Evolutionary conservation across 2,888 invertebrate species (phyloP), one percentile per base, ranked within the genome.

Genomic region (Thereva nobilitata): DNA sequence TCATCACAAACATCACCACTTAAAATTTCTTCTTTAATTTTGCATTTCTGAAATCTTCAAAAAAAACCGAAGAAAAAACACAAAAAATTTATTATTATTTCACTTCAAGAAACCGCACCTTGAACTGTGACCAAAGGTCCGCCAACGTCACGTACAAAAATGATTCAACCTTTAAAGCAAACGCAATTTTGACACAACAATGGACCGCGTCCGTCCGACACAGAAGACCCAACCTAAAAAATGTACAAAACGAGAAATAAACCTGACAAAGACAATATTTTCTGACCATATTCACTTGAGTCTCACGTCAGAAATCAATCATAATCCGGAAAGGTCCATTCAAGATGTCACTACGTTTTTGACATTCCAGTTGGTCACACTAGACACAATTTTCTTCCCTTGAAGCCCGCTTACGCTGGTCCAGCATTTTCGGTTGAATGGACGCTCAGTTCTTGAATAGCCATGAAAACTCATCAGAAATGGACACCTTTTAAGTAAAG

Each of bases 261-360:
- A 50, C 59, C 47, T 59, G 44, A 56, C 50, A 23, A 23, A 23
- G 23, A 23, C 23, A 23, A 23, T 23, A 23, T 23, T 34, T 10
- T 61, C 61, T 61, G 61, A 61, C 61, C 61, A 61, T 23, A 23
- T 61, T 61, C 61, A 61, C 61, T 61, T 61, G 61, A 61, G 41
- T n/a, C 44, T 55, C 64, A 64, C 54, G 64, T 64, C 64, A 64
- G 54, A 64, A 54, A 64, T 64, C 64, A 64, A 64, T 64, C 64
- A 64, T 64, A 64, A 55, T 54, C 54, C 50, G 23, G 40, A n/a
- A n/a, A 47, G 47, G 40, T 40, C 41, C 40, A 61, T 61, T 50
- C 61, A 61, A 9, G 50, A 23, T 50, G 50, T 40, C 61, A 40
- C 52, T 35, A 40, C 38, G 53, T 44, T 53, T 64, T n/a, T 64